Conservation (phyloP, 2,888 invertebrate species). For the Litoditis marina region DNA sequence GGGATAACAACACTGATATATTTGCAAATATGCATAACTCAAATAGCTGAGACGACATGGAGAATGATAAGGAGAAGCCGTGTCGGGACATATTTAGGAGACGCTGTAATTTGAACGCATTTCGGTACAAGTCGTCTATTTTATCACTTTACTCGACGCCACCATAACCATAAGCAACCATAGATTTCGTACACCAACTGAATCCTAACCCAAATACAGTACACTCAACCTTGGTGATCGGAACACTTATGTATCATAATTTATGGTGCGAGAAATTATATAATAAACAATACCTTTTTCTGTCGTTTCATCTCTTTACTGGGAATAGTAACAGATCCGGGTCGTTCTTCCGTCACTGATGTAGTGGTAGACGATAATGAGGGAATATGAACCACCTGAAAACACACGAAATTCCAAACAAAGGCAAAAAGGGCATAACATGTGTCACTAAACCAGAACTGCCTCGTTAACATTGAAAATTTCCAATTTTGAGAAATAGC, state of each 20-base stretch:
- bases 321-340: slow-evolving; percentile 7
- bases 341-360: slow-evolving; percentile 17
- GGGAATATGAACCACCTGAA: slow-evolving; percentile 24
- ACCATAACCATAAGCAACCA: background rate
- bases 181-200: too few species aligned
- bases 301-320: slow-evolving; percentile 36
- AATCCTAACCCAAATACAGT: too few species aligned
- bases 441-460: too few species aligned
- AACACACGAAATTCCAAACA: slow-evolving; percentile 25
- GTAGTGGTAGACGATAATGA: slow-evolving; percentile 17
- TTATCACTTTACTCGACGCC: background rate
- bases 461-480: too few species aligned
- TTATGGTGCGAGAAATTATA: too few species aligned
- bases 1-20: too few species aligned
- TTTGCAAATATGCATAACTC: slow-evolving; percentile 17
- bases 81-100: slow-evolving; percentile 10
- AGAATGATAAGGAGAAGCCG: slow-evolving; percentile 18
- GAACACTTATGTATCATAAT: too few species aligned
- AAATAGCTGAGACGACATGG: slow-evolving; percentile 15
- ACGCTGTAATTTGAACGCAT: slow-evolving; percentile 6
- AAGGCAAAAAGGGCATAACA: too few species aligned
- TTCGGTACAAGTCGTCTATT: background rate
- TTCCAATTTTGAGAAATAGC: too few species aligned
- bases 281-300: slow-evolving; percentile 36
- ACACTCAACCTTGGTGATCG: too few species aligned